phyloP scores from a whole-genome alignment of 2,797 vertebrate genomes.

The Hypotaenidia okinawae region DNA sequence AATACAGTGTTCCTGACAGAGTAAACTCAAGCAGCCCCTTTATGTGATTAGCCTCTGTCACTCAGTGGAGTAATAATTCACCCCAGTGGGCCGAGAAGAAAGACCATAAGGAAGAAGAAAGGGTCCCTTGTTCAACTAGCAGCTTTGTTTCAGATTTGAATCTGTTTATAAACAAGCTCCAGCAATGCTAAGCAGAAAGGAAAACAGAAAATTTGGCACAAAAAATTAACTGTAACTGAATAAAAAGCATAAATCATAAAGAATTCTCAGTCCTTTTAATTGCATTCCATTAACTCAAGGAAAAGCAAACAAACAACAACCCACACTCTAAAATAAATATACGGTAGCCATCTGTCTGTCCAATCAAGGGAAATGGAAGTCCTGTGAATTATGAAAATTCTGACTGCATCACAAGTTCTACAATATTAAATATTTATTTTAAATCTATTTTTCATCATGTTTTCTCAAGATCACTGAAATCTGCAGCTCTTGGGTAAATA shows the following conservation, averaged over 20 bases:
- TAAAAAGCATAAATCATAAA: not conserved
- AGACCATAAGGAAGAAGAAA: not conserved
- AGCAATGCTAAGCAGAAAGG: not conserved
- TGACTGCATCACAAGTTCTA: not conserved
- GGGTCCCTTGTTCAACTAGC: not conserved
- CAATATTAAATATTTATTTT: not conserved
- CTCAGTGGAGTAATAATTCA: not conserved
- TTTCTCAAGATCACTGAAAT: not conserved
- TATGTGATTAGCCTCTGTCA: not conserved
- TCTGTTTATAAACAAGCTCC: not conserved
- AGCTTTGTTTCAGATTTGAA: not conserved
- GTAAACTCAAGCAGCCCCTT: not conserved
- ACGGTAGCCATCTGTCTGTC: not conserved
- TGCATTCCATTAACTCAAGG: not conserved
- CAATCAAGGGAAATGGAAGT: not conserved
- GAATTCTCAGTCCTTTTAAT: not conserved
- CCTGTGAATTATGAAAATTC: not conserved
- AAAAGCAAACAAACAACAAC: rapidly evolving
- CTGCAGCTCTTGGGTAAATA: not conserved
- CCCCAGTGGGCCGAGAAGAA: not conserved
- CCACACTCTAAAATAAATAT: not conserved
- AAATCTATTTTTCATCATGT: not conserved
- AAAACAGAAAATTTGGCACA: not conserved
- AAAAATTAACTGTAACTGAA: not conserved
- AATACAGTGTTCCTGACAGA: not conserved